Evolutionary conservation across 1,140 invertebrate genomes (phyloP), one percentile per base, ranked within the genome.

Genomic region (Cotesia typhae): DNA sequence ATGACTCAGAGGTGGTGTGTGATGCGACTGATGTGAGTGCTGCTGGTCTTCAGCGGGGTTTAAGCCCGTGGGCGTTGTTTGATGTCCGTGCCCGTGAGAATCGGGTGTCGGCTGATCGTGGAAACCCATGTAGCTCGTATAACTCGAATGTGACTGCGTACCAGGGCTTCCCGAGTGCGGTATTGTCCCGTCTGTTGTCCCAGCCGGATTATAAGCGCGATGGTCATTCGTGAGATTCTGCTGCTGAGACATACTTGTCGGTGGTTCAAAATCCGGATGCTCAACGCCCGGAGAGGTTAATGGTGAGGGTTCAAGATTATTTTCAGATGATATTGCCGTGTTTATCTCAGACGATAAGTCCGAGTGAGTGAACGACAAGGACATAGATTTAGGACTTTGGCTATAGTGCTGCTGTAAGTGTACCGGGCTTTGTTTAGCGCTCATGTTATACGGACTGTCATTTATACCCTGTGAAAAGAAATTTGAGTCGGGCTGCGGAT

Each of bases 241-340:
- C 10, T 71, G 69, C 71, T 47, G 89, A 78, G 84, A 82, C 83
- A 91, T 89, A 78, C 88, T 90, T 12, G 88, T 89, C 1, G 92
- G 92, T 37, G 92, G 92, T 78, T 94, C 93, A 80, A 94, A 94
- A 82, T 94, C 93, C 4, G 92, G 91, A 72, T 92, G 91, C 41
- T 91, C 90, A 76, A 93, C 87, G 76, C 89, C 90, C 41, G 92
- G 91, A 5, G 91, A 92, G 53, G 89, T 90, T 38, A 90, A 85
- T 20, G 89, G 89, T 51, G 91, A 89, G 47, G 90, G 89, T 12
- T 88, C 88, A 17, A 89, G 76, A 69, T 91, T 88, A 72, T 90
- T 90, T 74, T 91, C 90, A 10, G 92, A 93, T 53, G 92, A 92
- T 73, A 94, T 93, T 9, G 91, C 92, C 0, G 92, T 92, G 76